Evolutionary conservation across 2,888 invertebrate species (phyloP).

Genomic region (Desoria tigrina): DNA sequence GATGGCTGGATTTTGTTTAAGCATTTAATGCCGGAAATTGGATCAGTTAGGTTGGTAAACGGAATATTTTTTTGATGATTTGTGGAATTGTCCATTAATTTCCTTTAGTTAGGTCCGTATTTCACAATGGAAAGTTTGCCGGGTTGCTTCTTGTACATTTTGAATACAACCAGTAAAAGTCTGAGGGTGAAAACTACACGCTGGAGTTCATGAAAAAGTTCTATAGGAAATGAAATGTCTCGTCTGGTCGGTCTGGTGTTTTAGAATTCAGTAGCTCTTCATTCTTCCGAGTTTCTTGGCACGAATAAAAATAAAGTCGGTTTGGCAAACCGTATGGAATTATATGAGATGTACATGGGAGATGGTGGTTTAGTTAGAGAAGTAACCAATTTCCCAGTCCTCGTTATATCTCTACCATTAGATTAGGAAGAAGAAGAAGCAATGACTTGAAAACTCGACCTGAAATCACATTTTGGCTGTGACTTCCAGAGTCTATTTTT

Average conservation of each 20-base stretch:
- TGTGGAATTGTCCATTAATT: no score
- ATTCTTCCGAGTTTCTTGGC: conserved; percentile 20
- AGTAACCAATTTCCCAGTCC: no score
- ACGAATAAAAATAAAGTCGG: conserved; percentile 23
- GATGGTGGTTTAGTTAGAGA: background rate
- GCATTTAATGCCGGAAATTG: no score
- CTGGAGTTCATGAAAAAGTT: background rate
- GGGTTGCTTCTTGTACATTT: no score
- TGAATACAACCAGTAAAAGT: no score
- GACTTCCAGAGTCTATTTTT: conserved; percentile 22
- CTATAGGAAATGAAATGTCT: conserved; percentile 3
- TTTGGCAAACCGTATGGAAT: conserved; percentile 13
- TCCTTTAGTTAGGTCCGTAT: no score
- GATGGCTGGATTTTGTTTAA: no score
- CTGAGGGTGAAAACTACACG: background rate
- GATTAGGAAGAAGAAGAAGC: conserved; percentile 1
- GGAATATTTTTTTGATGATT: no score
- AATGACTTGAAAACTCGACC: conserved; percentile 2
- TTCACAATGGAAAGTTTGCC: no score
- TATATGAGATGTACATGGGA: background rate
- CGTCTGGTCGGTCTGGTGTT: background rate
- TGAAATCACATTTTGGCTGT: conserved; percentile 14
- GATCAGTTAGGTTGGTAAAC: no score
- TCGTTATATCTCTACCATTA: no score
- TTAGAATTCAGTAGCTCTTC: background rate